These are phyloP conservation scores for Margarornis squamiger DNA, from an alignment of 2,797 vertebrate genomes.

Conservation along the genomic window DNA sequence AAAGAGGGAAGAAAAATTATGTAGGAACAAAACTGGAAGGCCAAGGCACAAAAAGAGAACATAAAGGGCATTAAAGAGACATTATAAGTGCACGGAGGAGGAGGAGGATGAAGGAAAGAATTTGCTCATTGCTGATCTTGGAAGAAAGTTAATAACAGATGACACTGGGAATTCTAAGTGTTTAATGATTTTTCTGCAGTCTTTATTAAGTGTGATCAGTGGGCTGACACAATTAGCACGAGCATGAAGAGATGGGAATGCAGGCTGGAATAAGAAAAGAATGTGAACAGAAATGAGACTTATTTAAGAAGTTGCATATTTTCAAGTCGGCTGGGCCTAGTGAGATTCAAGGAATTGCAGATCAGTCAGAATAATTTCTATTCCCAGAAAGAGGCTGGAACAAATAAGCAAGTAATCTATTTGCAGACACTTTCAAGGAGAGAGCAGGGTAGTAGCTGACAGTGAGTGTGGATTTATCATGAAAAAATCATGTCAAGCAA, in stretches of 20 bases:
- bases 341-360: constrained; percentile 35
- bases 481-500: not conserved
- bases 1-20: constrained; percentile 28
- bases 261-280: not conserved
- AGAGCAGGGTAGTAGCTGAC: not conserved
- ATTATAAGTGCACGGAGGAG: not conserved
- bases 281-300: not conserved
- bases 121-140: not conserved
- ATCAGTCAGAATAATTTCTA: constrained; percentile 44
- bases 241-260: not conserved
- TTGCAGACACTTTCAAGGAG: constrained; percentile 17
- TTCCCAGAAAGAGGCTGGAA: constrained; percentile 54
- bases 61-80: not conserved
- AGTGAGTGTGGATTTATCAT: not conserved
- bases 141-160: not conserved
- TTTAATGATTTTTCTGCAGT: not conserved
- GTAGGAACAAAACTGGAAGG: constrained; percentile 22
- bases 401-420: constrained; percentile 57
- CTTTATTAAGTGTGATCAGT: not conserved
- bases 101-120: not conserved
- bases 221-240: not conserved
- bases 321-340: not conserved
- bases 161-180: not conserved
- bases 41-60: constrained; percentile 8
- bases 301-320: not conserved